phyloP scores from a whole-genome alignment of 2,113 vertebrate species.

The Istiophorus platypterus region DNA sequence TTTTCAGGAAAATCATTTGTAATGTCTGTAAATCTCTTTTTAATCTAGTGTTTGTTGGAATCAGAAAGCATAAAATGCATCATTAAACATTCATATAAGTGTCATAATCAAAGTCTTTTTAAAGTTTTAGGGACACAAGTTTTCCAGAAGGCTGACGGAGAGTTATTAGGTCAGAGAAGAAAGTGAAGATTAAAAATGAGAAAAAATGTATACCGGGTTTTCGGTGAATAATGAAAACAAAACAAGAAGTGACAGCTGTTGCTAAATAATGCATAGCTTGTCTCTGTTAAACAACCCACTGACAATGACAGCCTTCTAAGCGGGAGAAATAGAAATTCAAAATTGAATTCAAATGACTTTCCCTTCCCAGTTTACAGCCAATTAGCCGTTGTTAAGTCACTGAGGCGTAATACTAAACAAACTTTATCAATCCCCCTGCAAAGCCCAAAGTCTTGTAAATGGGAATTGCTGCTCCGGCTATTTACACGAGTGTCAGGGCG shows the following conservation, averaged over 20 bases:
- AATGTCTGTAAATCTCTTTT: conserved; percentile 30
- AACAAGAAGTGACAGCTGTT: background rate
- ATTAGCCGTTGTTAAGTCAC: conserved; percentile 28
- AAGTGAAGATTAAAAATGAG: conserved; percentile 3
- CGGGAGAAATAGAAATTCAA: conserved; percentile 1
- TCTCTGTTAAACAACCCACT: background rate
- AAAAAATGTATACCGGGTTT: background rate
- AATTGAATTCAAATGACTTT: background rate
- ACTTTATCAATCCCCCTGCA: conserved; percentile 12
- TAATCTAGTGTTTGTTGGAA: conserved; percentile 11
- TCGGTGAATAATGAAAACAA: conserved; percentile 28
- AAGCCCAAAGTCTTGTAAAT: conserved; percentile 21
- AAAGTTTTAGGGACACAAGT: background rate
- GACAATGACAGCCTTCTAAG: conserved; percentile 9
- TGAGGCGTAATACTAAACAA: conserved; percentile 13
- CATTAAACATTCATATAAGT: background rate
- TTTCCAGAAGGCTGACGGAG: background rate
- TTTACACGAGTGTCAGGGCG: conserved; percentile 42
- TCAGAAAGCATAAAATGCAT: background rate
- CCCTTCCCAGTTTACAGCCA: background rate
- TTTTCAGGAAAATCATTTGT: conserved; percentile 1
- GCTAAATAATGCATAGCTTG: conserved; percentile 15
- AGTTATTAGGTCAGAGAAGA: background rate
- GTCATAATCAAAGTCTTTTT: background rate
- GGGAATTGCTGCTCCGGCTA: conserved; percentile 25